Conservation (phyloP, 2,797 vertebrate species). For the Trichosurus vulpecula region DNA sequence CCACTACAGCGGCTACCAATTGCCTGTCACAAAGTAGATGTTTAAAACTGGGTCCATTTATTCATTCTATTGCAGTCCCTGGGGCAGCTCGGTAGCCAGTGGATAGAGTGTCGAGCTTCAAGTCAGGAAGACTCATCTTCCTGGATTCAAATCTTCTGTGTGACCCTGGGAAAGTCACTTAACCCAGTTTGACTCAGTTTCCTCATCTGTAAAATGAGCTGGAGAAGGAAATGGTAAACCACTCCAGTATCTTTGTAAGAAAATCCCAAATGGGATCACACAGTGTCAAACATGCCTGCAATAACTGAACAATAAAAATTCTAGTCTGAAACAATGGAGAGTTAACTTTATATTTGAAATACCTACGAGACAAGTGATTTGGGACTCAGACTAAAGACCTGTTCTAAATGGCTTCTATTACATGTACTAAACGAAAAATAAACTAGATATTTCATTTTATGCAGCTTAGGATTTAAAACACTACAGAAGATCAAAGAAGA, state of each 20-base stretch:
- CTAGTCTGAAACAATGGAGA: background rate
- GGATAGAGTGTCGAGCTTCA: background rate
- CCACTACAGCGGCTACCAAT: too few relatives aligned
- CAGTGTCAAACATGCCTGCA: background rate
- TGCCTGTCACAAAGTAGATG: background rate
- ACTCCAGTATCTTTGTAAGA: background rate
- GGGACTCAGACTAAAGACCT: background rate
- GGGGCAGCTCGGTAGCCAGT: background rate
- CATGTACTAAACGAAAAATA: constrained; percentile 26
- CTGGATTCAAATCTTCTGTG: background rate
- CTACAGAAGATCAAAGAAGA: constrained; percentile 62
- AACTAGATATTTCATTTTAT: constrained; percentile 54
- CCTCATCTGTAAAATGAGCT: background rate
- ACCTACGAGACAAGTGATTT: background rate
- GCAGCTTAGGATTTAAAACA: constrained; percentile 42
- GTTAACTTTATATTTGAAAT: background rate
- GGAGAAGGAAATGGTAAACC: background rate
- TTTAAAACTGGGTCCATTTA: background rate
- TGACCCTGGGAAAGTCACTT: too few relatives aligned
- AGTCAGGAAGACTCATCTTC: background rate
- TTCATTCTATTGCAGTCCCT: background rate
- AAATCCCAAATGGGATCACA: background rate
- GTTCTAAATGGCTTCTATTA: background rate
- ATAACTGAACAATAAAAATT: background rate
- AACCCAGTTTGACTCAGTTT: background rate